Evolutionary conservation across 2,888 invertebrate genomes (phyloP), one percentile per base, ranked within the genome.

Genomic region (Oeneis ivallda): DNA sequence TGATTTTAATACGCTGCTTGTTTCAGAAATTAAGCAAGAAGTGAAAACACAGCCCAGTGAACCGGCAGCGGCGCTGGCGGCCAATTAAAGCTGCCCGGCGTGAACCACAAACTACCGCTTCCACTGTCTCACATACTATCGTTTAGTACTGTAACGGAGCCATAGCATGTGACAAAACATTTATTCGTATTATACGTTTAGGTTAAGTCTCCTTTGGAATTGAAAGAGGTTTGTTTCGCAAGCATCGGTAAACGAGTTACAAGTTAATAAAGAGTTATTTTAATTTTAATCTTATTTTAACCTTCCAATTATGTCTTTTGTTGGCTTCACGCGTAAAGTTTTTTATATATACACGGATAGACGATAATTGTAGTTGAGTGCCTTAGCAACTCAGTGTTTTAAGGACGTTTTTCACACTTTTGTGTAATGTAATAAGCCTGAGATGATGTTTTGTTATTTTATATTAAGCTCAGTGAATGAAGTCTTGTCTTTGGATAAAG

Each of bases 351-450:
- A 78, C 74, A 81, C 68, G 70, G 62, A 74, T 83, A 84, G 84
- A 83, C 81, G 76, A 77, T 85, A 87, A 85, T 43, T 78, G 84
- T 88, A 88, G 87, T 75, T 86, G 91, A 91, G 91, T 92, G 91
- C 91, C 92, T 91, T 91, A 91, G 91, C 91, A 85, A 89, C 90
- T 91, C 91, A 86, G 78, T 87, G 82, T 86, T 84, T 81, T 86
- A 83, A 85, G 84, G 80, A 83, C 79, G 74, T 83, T 82, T 84
- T 81, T 79, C 81, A 78, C 76, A 78, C 76, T 78, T 80, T 72
- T 73, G 70, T 74, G 70, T 70, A 60, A n/a, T 47, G 64, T 62
- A 63, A 69, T 66, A 52, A 65, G 61, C 58, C 56, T 56, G 52
- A 45, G 56, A 66, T 56, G 50, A 65, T 57, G 34, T 61, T 66